phyloP scores from a whole-genome alignment of 2,113 vertebrate genomes.

The Cettia cetti region DNA sequence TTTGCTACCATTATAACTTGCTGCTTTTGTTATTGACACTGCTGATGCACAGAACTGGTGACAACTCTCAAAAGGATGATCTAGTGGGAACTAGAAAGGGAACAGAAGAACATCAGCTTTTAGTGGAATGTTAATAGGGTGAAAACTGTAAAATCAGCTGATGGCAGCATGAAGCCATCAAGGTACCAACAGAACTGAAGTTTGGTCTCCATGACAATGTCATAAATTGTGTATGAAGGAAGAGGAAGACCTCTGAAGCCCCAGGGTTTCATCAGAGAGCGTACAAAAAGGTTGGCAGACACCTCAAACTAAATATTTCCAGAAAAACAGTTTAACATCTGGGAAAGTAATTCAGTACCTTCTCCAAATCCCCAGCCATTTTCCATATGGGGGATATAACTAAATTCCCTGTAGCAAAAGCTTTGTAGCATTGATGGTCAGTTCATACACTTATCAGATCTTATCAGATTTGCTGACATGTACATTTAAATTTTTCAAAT shows the following conservation, averaged over 20 bases:
- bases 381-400: not conserved
- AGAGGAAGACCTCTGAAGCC: constrained; percentile 9
- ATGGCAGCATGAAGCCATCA: not conserved
- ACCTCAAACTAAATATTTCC: not conserved
- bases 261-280: not conserved
- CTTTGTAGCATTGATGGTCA: not conserved
- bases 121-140: not conserved
- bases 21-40: not conserved
- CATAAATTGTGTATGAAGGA: constrained; percentile 28
- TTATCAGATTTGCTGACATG: not conserved
- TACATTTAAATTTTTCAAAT: not conserved
- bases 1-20: not conserved
- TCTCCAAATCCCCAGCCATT: not conserved
- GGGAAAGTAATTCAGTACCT: not conserved
- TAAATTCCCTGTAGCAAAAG: not conserved
- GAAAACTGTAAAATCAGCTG: not conserved
- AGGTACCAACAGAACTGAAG: not conserved
- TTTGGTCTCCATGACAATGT: not conserved
- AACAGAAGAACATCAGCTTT: not conserved
- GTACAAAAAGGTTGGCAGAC: not conserved
- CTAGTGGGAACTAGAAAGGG: not conserved
- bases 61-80: not conserved
- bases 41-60: not conserved
- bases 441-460: not conserved
- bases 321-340: not conserved